Evolutionary conservation across 2,888 invertebrate species (phyloP), one percentile per base, ranked within the genome.

Genomic region (Drosophila lacicola): DNA sequence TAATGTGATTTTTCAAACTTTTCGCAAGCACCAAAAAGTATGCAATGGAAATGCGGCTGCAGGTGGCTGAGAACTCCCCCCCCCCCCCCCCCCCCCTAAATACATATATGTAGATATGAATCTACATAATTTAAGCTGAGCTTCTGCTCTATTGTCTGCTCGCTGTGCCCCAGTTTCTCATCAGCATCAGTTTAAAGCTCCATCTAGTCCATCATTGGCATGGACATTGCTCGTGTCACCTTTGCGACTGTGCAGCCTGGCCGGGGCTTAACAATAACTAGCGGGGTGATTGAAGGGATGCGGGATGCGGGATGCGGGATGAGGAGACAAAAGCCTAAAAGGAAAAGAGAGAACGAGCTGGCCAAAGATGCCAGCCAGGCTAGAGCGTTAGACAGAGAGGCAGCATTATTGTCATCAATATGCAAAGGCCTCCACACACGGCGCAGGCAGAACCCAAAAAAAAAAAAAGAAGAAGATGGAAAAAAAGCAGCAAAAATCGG

Each of bases 401-500:
- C 56, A 45, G 64, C 60, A 54, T 44, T 56, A 71, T 46, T 76
- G 72, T 84, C 89, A 83, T 83, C 88, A 84, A 83, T 83, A 87
- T 83, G 87, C 88, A 83, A 81, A 87, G 68, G 72, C 64, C 79
- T 76, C 37, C 47, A 61, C 62, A 61, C 62, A 65, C 34, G 61
- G 47, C 45, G 33, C 46, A 68, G 54, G 42, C 51, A 13, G 37
- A n/a, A 37, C 3, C 36, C 10, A 36, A 13, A 36, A 36, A 36
- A 51, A 41, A 46, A 21, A 21, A 29, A 41, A 29, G 14, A 37
- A 50, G 34, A 61, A 44, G 9, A 25, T 33, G 29, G 41, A 47
- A 25, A 25, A 51, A 56, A 61, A 62, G 50, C 53, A 29, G 10
- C 44, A 46, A 58, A 57, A 72, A 64, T 55, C 41, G 46, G 73